Percentiles rank a stretch among this genome's conserved stretches.
These are phyloP conservation scores for Whitmania pigra DNA, from an alignment of 1,140 invertebrate species.

Conservation along the genomic window DNA sequence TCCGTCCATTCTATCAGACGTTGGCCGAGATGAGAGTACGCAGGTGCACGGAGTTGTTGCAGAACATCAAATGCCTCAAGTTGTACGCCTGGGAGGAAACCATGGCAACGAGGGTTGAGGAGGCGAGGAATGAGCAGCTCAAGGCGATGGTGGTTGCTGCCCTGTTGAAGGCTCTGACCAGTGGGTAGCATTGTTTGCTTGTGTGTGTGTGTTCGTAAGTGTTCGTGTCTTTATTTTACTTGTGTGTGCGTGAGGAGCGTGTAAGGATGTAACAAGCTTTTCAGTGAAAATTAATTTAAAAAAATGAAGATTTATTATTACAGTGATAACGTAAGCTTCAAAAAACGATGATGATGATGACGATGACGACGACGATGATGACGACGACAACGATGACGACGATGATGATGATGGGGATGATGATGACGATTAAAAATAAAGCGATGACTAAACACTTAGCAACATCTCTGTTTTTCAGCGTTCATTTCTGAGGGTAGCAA, in stretches of 20 bases:
- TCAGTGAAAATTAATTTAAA: too few species aligned
- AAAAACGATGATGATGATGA: background rate
- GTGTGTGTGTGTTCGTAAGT: too few species aligned
- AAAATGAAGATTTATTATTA: too few species aligned
- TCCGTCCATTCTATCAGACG: constrained; percentile 22
- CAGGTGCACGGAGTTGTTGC: constrained; percentile 62
- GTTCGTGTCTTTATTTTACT: too few species aligned
- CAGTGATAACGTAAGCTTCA: too few species aligned
- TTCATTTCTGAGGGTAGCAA: constrained; percentile 10
- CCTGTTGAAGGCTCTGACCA: constrained; percentile 50
- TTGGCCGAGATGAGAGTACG: constrained; percentile 55
- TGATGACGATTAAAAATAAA: background rate
- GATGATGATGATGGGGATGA: background rate
- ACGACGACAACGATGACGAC: background rate
- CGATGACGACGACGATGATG: background rate
- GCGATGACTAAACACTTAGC: background rate
- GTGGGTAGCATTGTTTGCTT: constrained; percentile 26
- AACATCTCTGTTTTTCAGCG: background rate
- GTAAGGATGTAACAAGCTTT: too few species aligned
- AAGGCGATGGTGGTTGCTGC: constrained; percentile 59
- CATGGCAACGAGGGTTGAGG: constrained; percentile 54
- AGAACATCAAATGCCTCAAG: constrained; percentile 67
- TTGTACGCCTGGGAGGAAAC: constrained; percentile 66
- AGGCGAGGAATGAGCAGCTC: constrained; percentile 56
- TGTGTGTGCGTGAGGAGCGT: too few species aligned